Base-by-base conservation (phyloP, 2,113 vertebrate species). In the Chionis minor region DNA sequence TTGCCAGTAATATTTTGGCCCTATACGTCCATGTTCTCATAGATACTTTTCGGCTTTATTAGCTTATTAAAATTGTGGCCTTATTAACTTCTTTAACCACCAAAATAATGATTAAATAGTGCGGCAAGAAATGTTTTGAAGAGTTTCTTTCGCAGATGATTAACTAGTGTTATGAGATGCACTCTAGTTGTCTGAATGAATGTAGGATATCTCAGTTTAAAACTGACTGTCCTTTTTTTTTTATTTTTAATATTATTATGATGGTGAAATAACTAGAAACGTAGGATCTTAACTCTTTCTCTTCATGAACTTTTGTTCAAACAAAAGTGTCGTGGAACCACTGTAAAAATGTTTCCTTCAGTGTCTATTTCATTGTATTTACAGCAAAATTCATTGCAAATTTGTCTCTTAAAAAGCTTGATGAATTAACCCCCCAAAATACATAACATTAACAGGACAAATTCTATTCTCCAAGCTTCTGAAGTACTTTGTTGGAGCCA, bases 41-140 rank as follows among this genome's bases (percentile, higher is more conserved):
- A 84, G 54, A 85, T n/a, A 78, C 10, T 51, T 80, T 90, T 85
- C 35, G 66, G n/a, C 45, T 89, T 62, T 92, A 77, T 81, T 82
- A 69, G 28, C 61, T 90, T 79, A 66, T 85, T 82, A 77, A 69
- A 89, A 73, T 1, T 38, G 45, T 86, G 30, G 61, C 40, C 44
- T 70, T 91, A 85, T 82, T 92, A 92, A 58, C 38, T 44, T 79
- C 91, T 81, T 80, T 75, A 65, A 56, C 86, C 42, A 61, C 19
- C 33, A 86, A 77, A 94, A 51, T 38, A 11, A 92, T 59, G 52
- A 59, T 83, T 59, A 85, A 74, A 66, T 54, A 19, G 42, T 91
- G 66, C 45, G 87, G 62, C 33, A 85, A 35, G 38, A 87, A 95
- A 58, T 55, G 8, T 79, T 94, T 94, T 65, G 44, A 94, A 82